These are phyloP conservation scores for Tenthredo livida DNA, from an alignment of 2,888 invertebrate genomes.

Conservation along the genomic window DNA sequence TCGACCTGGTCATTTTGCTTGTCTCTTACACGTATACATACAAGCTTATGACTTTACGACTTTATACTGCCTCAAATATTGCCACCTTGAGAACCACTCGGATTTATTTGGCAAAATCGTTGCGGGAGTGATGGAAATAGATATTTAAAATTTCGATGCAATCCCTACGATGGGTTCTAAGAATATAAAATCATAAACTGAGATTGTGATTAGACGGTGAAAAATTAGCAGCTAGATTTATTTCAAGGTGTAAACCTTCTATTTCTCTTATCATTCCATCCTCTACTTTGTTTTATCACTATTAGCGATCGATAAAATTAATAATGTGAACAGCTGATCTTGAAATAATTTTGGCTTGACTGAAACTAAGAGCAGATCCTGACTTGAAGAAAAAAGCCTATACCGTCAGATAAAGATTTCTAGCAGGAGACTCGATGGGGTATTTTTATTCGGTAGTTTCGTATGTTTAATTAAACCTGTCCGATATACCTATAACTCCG, in stretches of 20 bases:
- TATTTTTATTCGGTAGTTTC: constrained; percentile 1
- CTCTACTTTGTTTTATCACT: neutral
- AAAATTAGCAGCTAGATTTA: neutral
- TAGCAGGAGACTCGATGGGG: neutral
- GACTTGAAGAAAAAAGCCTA: neutral
- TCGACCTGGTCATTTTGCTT: constrained; percentile 1
- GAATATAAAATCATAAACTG: neutral
- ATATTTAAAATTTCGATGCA: neutral
- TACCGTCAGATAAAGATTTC: neutral
- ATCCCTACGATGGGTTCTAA: neutral
- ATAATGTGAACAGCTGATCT: neutral
- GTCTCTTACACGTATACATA: neutral
- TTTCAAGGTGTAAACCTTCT: neutral
- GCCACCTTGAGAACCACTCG: constrained; percentile 14
- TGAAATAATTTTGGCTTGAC: no score
- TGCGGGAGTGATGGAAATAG: neutral
- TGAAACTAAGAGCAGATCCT: no score
- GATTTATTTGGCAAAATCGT: neutral
- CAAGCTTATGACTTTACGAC: constrained; percentile 10
- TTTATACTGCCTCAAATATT: neutral
- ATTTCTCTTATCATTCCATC: neutral
- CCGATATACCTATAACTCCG: neutral
- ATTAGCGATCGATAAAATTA: neutral
- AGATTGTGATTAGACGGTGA: neutral
- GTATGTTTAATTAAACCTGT: neutral